Evolutionary conservation across 2,113 vertebrate species (phyloP), one percentile per base, ranked within the genome.

Genomic region (Spea multiplicata): DNA sequence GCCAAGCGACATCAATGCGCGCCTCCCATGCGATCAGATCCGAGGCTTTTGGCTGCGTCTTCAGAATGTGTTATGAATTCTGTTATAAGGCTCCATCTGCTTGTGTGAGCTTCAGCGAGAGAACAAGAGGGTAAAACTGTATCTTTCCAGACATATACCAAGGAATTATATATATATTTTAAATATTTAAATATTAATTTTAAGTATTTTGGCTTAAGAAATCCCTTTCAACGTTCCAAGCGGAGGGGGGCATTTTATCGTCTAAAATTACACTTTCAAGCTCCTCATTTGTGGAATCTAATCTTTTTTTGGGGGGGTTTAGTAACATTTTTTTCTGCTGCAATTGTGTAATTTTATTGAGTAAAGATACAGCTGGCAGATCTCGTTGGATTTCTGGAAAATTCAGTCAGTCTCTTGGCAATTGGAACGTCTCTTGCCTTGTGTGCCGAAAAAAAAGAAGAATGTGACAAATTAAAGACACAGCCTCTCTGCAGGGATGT

Each of bases 401-500:
- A 53, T 3, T 5, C 61, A 64, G 61, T 64, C 17, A 53, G 50
- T 72, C 70, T 55, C 52, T 57, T 57, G 49, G 70, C 70, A 72
- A 44, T 52, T 10, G 17, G 7, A 8, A 57, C 14, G 68, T 12
- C 14, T 72, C 49, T 30, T 64, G 61, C 17, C 61, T 72, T 72
- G 13, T 13, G 49, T n/a, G 1, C 8, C 4, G 50, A 52, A 4
- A 10, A 16, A 8, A 67, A 46, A 4, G 66, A 67, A 7, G 66
- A 67, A 67, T 47, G 66, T 46, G 66, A 67, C 66, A 67, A 44
- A 67, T 67, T 67, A 67, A 67, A 67, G 66, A 67, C 44, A 67
- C 66, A 46, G 66, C 13, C 44, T 52, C 55, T 8, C 48, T n/a
- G 16, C 68, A 17, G 68, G 10, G 48, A n/a, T 71, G 68, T 49